Evolutionary conservation across 2,113 vertebrate species (phyloP).

Genomic region (Thinocorus orbignyianus): DNA sequence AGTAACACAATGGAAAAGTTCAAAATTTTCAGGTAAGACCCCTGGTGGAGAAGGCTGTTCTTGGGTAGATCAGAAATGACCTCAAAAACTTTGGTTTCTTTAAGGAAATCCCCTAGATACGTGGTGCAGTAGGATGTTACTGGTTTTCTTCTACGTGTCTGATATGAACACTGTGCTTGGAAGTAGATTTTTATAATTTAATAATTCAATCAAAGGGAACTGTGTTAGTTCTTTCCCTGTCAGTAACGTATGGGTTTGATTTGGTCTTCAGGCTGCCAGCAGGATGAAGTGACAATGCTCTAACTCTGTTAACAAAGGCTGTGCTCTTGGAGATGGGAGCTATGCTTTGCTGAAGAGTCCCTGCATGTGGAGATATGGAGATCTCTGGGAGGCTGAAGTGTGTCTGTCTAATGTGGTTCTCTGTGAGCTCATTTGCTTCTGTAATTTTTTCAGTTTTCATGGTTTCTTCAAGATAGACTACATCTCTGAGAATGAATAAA

Average conservation of each 20-base stretch:
- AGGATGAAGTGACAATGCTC: background rate
- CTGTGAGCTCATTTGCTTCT: background rate
- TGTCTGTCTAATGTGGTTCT: background rate
- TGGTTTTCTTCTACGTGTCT: background rate
- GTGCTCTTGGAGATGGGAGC: background rate
- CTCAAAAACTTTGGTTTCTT: background rate
- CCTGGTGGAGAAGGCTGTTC: background rate
- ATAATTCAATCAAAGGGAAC: background rate
- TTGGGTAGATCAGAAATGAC: background rate
- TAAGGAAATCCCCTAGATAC: background rate
- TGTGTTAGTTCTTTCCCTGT: background rate
- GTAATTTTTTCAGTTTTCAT: background rate
- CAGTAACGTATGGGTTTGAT: background rate
- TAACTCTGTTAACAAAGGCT: background rate
- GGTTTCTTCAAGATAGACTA: background rate
- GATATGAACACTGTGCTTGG: background rate
- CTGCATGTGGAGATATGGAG: fast-evolving
- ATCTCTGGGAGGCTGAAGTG: background rate
- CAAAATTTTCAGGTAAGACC: background rate
- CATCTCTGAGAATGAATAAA: background rate
- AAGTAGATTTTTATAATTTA: background rate
- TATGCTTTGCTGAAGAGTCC: background rate
- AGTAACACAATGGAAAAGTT: background rate
- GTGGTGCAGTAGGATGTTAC: background rate
- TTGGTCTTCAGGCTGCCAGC: background rate